Evolutionary conservation across 2,113 vertebrate genomes (phyloP), one percentile per base, ranked within the genome.

Genomic region (Irena cyanogastra): DNA sequence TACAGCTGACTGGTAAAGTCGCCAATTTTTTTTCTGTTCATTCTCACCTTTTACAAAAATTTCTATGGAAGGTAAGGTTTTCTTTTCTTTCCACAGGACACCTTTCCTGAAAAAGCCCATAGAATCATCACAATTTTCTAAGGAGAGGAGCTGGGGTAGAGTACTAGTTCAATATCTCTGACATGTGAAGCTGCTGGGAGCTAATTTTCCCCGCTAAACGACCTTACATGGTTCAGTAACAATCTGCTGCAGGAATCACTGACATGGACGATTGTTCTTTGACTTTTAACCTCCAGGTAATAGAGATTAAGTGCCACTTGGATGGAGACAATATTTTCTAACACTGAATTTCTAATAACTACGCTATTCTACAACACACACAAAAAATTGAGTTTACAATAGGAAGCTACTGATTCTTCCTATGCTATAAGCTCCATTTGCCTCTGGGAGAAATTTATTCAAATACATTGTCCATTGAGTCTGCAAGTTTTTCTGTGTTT

Each of bases 271-370:
- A 90, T 91, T 61, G 27, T 96, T 95, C 93, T 93, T 93, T 98
- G 89, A 95, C 97, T 96, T 97, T 90, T 96, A 83, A 97, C 91
- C 94, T 96, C 76, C 87, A 92, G 82, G 83, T 96, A 96, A 97
- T 89, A 96, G 87, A 97, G 94, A 97, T 96, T 95, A 97, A 98
- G 76, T 83, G 68, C 23, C 94, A 94, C 64, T 90, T 88, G 80
- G 79, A 79, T 78, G 70, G 83, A 96, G 59, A 96, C 89, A 92
- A 66, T 95, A 92, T 91, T 93, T 94, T 89, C 92, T 96, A 92
- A 71, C 74, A 93, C 14, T 56, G 69, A 94, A 68, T 91, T 87
- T 95, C 88, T 94, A 95, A 92, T 91, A 96, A 88, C 74, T 77
- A 89, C 47, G 37, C 69, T 93, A 83, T 49, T 72, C 78, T 93